A percentile compares a stretch with the other conserved stretches of the same genome.
These are phyloP conservation scores for Mormyrops boulengeri DNA, from an alignment of 2,797 vertebrate genomes.

Conservation along the genomic window DNA sequence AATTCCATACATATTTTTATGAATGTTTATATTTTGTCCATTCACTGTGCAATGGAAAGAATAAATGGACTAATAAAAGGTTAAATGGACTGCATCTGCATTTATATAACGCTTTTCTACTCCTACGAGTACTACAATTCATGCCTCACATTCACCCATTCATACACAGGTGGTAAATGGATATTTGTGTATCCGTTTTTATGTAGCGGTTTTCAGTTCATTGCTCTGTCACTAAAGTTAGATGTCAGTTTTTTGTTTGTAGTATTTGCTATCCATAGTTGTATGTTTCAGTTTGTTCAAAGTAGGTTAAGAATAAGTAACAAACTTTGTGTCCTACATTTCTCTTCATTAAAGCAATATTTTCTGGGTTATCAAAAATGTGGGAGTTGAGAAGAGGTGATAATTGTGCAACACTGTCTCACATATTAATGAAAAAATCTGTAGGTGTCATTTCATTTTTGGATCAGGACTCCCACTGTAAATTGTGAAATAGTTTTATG, in stretches of 20 bases:
- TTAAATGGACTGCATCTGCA: too few species aligned
- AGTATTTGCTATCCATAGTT: background rate
- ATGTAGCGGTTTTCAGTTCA: background rate
- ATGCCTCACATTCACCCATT: too few species aligned
- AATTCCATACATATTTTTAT: background rate
- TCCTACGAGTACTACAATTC: too few species aligned
- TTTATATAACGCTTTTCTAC: too few species aligned
- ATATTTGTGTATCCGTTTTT: background rate
- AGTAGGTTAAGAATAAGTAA: background rate
- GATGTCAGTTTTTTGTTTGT: background rate
- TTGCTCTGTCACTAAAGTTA: background rate
- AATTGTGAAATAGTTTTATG: background rate
- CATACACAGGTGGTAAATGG: background rate
- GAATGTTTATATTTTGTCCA: background rate
- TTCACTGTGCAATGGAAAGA: background rate
- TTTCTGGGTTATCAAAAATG: background rate
- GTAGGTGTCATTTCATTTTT: background rate
- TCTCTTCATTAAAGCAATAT: background rate
- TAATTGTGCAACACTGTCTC: background rate
- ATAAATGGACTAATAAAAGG: background rate
- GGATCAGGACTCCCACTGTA: background rate
- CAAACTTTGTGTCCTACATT: background rate
- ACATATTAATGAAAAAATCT: background rate
- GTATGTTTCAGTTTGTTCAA: background rate
- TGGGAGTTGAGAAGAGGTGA: background rate